Evolutionary conservation across 2,113 vertebrate genomes (phyloP).

Genomic region (Oncorhynchus masou): DNA sequence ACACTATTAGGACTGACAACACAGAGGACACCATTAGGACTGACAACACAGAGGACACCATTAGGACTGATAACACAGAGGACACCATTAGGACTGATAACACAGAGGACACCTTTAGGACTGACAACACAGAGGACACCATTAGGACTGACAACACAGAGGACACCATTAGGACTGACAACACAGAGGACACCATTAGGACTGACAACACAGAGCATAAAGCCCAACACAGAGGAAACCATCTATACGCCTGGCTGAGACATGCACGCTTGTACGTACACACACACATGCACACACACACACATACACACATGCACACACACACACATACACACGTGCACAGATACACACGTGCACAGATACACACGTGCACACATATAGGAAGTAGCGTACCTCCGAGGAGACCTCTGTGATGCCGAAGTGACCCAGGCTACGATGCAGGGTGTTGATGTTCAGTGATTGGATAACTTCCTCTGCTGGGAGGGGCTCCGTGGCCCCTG

Average conservation of each 20-base stretch:
- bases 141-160: no score
- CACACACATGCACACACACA: constrained; percentile 2
- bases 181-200: no score
- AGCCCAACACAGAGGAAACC: no score
- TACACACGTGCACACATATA: constrained; percentile 14
- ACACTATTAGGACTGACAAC: no score
- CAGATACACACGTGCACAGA: constrained; percentile 1
- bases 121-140: no score
- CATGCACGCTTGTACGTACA: background rate
- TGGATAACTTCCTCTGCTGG: constrained; percentile 87
- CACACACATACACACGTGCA: background rate
- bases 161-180: no score
- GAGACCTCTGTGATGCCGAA: constrained; percentile 89
- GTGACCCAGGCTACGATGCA: constrained; percentile 84
- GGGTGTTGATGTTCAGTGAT: constrained; percentile 85
- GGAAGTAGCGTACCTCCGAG: constrained; percentile 77
- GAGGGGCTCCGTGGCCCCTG: constrained; percentile 75
- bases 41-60: background rate
- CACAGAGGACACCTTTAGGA: no score
- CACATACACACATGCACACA: constrained; percentile 14
- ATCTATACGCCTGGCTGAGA: background rate
- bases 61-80: background rate
- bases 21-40: background rate
- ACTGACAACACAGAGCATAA: no score
- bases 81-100: no score